These are phyloP conservation scores for Orthosia incerta DNA, from an alignment of 2,888 invertebrate species.

Conservation along the genomic window DNA sequence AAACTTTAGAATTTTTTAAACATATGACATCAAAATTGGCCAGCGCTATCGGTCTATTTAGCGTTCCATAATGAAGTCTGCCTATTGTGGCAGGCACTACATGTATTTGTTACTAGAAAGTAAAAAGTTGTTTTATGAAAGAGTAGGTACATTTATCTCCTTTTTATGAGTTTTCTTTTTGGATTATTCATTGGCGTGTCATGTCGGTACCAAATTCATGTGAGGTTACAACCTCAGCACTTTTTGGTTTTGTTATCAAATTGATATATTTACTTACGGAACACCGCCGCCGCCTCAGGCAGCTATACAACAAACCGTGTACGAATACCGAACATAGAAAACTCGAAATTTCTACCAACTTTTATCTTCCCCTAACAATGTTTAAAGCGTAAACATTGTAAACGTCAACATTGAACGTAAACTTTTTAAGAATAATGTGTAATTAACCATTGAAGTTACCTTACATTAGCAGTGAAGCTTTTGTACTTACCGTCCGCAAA, in stretches of 20 bases:
- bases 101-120: no score
- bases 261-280: background rate
- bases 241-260: background rate
- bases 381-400: no score
- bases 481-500: conserved; percentile 47
- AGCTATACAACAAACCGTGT: conserved; percentile 1
- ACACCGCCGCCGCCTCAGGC: background rate
- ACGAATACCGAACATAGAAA: background rate
- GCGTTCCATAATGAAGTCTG: no score
- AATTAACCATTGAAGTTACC: conserved; percentile 56
- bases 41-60: no score
- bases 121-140: no score
- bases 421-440: conserved; percentile 42
- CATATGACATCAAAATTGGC: no score
- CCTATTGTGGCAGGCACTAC: no score
- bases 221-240: background rate
- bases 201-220: background rate
- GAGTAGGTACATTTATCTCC: no score
- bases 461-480: conserved; percentile 50
- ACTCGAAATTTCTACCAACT: conserved; percentile 5
- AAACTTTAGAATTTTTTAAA: no score
- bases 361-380: conserved; percentile 24
- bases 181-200: background rate
- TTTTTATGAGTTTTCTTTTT: no score
- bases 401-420: no score